Evolutionary conservation across 2,888 invertebrate genomes (phyloP), one percentile per base, ranked within the genome.

Genomic region (Drosophila multiciliata): DNA sequence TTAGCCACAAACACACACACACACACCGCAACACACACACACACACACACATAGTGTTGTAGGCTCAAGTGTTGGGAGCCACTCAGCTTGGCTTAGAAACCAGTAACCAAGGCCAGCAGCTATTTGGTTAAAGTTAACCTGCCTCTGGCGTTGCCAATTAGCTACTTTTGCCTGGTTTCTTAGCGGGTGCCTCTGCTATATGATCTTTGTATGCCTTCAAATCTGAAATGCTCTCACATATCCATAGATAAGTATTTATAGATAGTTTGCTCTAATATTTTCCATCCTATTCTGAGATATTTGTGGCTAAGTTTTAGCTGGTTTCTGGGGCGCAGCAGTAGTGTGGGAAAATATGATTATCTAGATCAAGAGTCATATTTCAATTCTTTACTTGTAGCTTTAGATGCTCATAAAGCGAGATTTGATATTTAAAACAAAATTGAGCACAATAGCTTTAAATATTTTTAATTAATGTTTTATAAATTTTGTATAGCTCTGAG

Each of bases 91-190:
- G 70, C 64, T 71, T 78, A 85, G 73, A 89, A 85, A 78, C 88
- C 78, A 89, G 86, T 77, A 81, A 80, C 84, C 89, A 87, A 90
- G 87, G 87, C 87, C 90, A 87, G 69, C 90, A 75, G 80, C 86
- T 73, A 74, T 82, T 82, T 61, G 61, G 66, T 62, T 66, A 59
- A 65, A 78, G 70, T 73, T 11, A 66, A 70, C 61, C 68, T 72
- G 64, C 80, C 66, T 65, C 63, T 78, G 77, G 58, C 64, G 50
- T 29, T 57, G 75, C 55, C 32, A 78, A 42, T 48, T 69, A 53
- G 55, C 45, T 52, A 73, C 50, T 66, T 70, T 70, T 48, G 42
- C 33, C 49, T 42, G 33, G 61, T 29, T 68, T 69, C 26, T 58
- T 54, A 40, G 60, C 42, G 49, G 59, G 20, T 50, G 49, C n/a